Conservation (phyloP, 37 sponge, comb jelly and placozoan species). For the Ianthella basta region DNA sequence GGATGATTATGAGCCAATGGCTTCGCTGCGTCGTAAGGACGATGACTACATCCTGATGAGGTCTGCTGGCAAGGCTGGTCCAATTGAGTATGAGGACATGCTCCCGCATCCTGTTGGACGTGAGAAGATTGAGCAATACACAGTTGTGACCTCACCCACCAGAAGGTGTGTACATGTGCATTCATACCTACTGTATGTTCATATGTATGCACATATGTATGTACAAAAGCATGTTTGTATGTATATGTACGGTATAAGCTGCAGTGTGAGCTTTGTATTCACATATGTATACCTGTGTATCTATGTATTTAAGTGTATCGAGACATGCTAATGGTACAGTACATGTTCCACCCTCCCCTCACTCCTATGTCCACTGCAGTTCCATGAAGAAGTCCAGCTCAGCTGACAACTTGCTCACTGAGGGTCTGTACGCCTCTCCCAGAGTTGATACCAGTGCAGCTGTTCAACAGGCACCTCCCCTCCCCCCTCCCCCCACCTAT, state of each 20-base stretch:
- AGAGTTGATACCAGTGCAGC: neutral
- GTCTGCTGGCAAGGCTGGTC: neutral
- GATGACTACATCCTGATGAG: slow-evolving; percentile 16
- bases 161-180: neutral
- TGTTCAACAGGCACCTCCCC: neutral
- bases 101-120: neutral
- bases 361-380: neutral
- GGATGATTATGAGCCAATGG: slow-evolving; percentile 20
- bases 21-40: neutral
- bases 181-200: neutral
- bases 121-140: slow-evolving; percentile 12
- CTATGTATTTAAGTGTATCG: neutral
- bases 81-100: slow-evolving; percentile 10
- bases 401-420: neutral
- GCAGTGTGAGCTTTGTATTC: neutral
- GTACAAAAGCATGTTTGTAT: neutral
- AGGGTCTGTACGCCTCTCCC: neutral
- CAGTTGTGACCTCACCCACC: neutral
- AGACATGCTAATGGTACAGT: neutral
- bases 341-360: neutral
- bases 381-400: slow-evolving; percentile 9
- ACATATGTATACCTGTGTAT: neutral
- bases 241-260: neutral
- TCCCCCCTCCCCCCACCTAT: neutral
- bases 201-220: neutral